Base-by-base conservation (phyloP, 2,797 vertebrate species). In the Cyprinodon diabolis region DNA sequence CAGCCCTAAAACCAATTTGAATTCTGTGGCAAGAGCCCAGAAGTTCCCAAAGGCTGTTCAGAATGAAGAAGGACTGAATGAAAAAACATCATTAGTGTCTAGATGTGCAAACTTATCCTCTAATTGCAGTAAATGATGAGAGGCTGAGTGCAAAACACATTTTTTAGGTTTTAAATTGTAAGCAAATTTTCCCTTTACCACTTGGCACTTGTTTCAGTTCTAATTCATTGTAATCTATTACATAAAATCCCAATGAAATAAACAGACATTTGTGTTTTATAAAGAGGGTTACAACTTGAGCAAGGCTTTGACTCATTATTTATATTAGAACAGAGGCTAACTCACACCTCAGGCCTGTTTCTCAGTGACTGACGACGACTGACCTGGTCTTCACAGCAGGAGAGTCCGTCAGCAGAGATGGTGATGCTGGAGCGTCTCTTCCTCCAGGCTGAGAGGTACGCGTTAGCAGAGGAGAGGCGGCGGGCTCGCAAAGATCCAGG, bases 361-460 rank as follows among this genome's bases (percentile, higher is more conserved):
- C 10, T 14, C 1, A 66, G 35, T 48, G 47, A 57, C 13, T 80
- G 55, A 76, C 17, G 55, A 17, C 51, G 21, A 54, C 2, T 71
- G 40, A 55, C 51, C 71, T 72, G 56, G 58, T 85, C 51, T 81
- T 74, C 71, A 63, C 90, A 96, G 95, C 95, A 95, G 91, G 94
- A 93, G 80, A 95, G 92, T 68, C 94, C 95, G 14, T 95, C 95
- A 0, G 95, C 95, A 7, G 95, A 95, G 90, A 96, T 95, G 95
- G 95, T 96, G 89, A 96, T 96, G 95, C 84, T 96, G 85, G 94
- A 96, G 83, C 93, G 95, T 35, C 92, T 96, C 77, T 96, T 96
- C 85, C 94, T 96, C 47, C 95, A 96, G 83, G 94, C 95, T 0
- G 95, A 96, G 86, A 92, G 95, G 15, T 91, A 81, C 57, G 84